A percentile compares a stretch with the other conserved stretches of the same genome.
phyloP scores from a whole-genome alignment of 2,113 vertebrate genomes.

The Pteropus alecto region DNA sequence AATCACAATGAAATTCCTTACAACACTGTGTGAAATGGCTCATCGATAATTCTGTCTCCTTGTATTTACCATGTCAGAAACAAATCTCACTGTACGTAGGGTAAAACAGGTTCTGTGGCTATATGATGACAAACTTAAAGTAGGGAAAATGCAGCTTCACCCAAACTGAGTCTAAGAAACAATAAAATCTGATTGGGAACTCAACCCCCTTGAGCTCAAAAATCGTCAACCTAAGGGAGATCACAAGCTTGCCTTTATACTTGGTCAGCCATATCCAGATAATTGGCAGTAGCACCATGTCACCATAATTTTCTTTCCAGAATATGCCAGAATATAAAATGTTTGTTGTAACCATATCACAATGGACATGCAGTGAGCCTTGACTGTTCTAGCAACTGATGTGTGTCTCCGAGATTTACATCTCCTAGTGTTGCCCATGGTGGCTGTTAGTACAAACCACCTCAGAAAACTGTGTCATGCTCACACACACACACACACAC shows the following conservation, averaged over 20 bases:
- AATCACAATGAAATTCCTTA: neutral
- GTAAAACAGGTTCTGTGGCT: neutral
- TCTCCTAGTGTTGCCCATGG: neutral
- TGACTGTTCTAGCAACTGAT: neutral
- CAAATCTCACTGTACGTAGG: neutral
- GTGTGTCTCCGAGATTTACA: neutral
- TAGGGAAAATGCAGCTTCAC: neutral
- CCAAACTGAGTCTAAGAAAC: neutral
- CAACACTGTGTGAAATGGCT: neutral
- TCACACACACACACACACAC: neutral
- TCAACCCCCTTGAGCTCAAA: neutral
- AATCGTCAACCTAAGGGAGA: neutral
- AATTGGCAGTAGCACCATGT: constrained; percentile 17
- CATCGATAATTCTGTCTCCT: neutral
- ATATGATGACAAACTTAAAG: neutral
- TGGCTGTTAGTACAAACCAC: neutral
- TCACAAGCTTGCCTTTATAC: neutral
- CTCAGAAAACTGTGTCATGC: neutral
- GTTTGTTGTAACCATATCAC: neutral
- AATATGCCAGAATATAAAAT: constrained; percentile 13
- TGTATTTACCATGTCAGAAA: neutral
- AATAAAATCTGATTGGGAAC: constrained; percentile 21
- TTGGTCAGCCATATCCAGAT: neutral
- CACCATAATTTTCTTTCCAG: constrained; percentile 49
- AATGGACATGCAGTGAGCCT: neutral